Percentiles rank a stretch among this genome's conserved stretches.
Conservation (phyloP, 2,113 vertebrate genomes). For the Hirundichthys speculiger region DNA sequence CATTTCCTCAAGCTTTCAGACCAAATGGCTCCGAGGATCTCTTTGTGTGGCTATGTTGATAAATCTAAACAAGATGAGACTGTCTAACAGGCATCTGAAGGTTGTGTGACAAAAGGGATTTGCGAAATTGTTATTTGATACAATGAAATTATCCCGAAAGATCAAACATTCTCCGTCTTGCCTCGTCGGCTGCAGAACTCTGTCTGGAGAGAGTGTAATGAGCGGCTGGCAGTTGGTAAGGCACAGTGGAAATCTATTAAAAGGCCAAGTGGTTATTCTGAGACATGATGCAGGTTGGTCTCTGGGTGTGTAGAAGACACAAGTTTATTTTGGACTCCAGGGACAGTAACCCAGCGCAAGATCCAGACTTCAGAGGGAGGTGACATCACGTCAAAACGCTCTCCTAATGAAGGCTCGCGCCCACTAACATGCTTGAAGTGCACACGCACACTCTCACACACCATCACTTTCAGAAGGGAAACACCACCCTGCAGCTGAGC, state of each 20-base stretch:
- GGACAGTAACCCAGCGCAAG: conserved; percentile 47
- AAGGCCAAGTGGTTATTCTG: conserved; percentile 47
- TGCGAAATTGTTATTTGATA: conserved; percentile 46
- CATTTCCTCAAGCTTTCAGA: conserved; percentile 46
- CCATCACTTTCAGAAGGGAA: conserved; percentile 62
- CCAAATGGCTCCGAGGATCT: conserved; percentile 30
- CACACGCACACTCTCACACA: conserved; percentile 41
- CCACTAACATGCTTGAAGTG: conserved; percentile 36
- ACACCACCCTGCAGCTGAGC: conserved; percentile 62
- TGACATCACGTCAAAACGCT: conserved; percentile 67
- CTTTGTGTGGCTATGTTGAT: conserved; percentile 31
- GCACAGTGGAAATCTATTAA: conserved; percentile 45
- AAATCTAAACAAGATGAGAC: conserved; percentile 63
- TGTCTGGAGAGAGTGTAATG: conserved; percentile 43
- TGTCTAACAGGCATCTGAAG: conserved; percentile 31
- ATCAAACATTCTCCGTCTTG: conserved; percentile 23
- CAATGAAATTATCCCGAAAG: conserved; percentile 27
- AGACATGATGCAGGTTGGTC: conserved; percentile 55
- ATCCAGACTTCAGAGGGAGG: conserved; percentile 44
- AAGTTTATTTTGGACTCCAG: conserved; percentile 61
- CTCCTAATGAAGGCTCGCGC: conserved; percentile 54
- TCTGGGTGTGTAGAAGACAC: conserved; percentile 48
- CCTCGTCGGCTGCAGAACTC: conserved; percentile 21
- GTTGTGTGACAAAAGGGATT: conserved; percentile 40
- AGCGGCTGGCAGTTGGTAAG: conserved; percentile 41